Evolutionary conservation across 2,113 vertebrate species (phyloP).

Genomic region (Columba janthina): DNA sequence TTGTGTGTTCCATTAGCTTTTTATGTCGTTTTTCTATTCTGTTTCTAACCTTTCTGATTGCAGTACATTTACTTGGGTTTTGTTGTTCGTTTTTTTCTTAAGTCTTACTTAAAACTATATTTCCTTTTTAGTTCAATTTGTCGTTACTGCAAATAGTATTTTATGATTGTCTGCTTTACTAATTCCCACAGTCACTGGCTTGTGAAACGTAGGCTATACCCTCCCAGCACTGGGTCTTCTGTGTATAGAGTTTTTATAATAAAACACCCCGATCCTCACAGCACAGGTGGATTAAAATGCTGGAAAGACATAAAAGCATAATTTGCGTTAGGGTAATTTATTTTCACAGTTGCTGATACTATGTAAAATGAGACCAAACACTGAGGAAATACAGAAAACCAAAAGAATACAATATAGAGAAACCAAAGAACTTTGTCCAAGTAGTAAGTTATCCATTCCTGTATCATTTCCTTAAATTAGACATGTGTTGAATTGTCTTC

Average conservation of each 20-base stretch:
- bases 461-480: background rate
- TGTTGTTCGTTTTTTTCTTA: background rate
- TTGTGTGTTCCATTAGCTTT: background rate
- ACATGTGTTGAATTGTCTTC: background rate
- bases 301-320: background rate
- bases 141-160: background rate
- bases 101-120: background rate
- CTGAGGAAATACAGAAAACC: background rate
- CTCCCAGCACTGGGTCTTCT: background rate
- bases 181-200: background rate
- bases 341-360: background rate
- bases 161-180: background rate
- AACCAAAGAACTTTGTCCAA: background rate
- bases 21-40: background rate
- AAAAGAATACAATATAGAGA: too few species aligned
- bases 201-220: background rate
- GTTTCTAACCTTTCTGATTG: background rate
- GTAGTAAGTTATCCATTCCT: background rate
- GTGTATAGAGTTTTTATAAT: background rate
- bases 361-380: background rate
- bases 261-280: background rate
- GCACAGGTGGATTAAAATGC: background rate
- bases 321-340: background rate
- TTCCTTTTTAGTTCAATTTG: background rate
- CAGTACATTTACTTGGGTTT: background rate